Evolutionary conservation across 2,113 vertebrate genomes (phyloP).

Genomic region (Crotalus helleri): DNA sequence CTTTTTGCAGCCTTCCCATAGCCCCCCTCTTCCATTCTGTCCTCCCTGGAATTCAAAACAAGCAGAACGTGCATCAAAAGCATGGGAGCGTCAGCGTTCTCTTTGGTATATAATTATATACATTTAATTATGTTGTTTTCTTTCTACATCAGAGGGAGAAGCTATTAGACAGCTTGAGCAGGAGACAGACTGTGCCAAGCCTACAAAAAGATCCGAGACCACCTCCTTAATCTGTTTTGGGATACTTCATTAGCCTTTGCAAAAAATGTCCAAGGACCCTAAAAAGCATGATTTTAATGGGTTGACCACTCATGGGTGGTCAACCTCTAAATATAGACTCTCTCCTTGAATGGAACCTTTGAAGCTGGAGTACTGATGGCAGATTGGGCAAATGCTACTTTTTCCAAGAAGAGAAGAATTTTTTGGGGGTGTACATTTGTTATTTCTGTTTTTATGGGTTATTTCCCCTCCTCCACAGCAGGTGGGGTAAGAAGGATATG

Average conservation of each 20-base stretch:
- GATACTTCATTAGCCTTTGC: constrained; percentile 2
- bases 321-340: neutral
- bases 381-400: neutral
- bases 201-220: neutral
- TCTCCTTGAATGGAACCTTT: constrained; percentile 15
- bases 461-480: neutral
- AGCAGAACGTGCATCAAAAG: neutral
- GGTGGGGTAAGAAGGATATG: neutral
- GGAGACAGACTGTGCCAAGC: neutral
- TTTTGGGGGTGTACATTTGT: neutral
- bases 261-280: neutral
- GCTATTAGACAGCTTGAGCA: neutral
- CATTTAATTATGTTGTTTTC: neutral
- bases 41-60: constrained; percentile 19
- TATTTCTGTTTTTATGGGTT: neutral
- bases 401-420: constrained; percentile 11
- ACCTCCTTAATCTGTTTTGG: neutral
- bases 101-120: neutral
- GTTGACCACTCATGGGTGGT: neutral
- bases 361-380: neutral
- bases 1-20: constrained; percentile 43
- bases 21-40: neutral
- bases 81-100: neutral
- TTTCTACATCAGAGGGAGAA: neutral
- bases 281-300: constrained; percentile 5